A percentile compares a stretch with the other conserved stretches of the same genome.
Evolutionary conservation across 2,888 invertebrate genomes (phyloP).

Genomic region (Nephrotoma appendiculata): DNA sequence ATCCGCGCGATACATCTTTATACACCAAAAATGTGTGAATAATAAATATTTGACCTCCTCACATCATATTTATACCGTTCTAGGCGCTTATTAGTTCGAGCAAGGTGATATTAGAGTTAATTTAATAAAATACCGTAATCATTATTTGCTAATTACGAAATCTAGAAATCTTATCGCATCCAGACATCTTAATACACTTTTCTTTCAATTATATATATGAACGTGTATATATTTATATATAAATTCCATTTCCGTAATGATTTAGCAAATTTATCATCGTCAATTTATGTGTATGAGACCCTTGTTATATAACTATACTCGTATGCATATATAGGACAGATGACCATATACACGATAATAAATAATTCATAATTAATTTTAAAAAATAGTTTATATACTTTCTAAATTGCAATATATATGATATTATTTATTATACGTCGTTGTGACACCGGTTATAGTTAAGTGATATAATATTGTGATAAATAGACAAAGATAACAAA

Average conservation of each 20-base stretch:
- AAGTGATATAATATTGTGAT: neutral
- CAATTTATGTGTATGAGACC: neutral
- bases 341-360: neutral
- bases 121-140: neutral
- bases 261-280: neutral
- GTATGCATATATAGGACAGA: neutral
- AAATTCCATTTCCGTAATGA: neutral
- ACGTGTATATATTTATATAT: neutral
- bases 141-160: neutral
- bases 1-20: neutral
- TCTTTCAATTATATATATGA: neutral
- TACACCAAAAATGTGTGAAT: neutral
- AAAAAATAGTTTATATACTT: neutral
- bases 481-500: neutral
- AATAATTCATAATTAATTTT: neutral
- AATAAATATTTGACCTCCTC: neutral
- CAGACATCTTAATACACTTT: neutral
- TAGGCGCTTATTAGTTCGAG: constrained; percentile 1
- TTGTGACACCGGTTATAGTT: neutral
- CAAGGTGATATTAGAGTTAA: neutral
- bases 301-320: neutral
- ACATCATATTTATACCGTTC: neutral
- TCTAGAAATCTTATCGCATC: neutral
- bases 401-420: neutral
- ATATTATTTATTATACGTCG: neutral